These are phyloP conservation scores for Limonius californicus DNA, from an alignment of 1,140 invertebrate species.

Conservation along the genomic window DNA sequence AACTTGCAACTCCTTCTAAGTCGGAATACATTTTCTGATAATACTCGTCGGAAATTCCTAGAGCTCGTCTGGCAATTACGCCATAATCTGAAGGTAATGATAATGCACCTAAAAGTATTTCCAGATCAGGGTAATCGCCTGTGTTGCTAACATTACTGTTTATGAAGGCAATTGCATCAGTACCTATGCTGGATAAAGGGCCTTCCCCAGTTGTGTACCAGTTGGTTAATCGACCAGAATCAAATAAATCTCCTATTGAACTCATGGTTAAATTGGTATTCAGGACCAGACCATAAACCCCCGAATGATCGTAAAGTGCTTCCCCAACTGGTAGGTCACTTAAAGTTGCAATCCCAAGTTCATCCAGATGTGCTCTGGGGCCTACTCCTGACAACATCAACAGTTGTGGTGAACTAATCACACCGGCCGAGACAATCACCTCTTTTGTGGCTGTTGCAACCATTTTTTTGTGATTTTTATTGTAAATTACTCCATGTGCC, in stretches of 20 bases:
- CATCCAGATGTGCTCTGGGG: constrained; percentile 58
- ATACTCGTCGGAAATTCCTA: background rate
- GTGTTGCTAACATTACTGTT: too few relatives aligned
- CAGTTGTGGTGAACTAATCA: constrained; percentile 66
- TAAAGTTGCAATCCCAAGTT: constrained; percentile 55
- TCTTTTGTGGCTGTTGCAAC: constrained; percentile 65
- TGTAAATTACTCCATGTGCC: constrained; percentile 70
- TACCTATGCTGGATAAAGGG: too few relatives aligned
- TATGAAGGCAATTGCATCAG: too few relatives aligned
- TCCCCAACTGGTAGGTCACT: constrained; percentile 67
- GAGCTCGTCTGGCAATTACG: constrained; percentile 8
- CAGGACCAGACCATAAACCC: constrained; percentile 36
- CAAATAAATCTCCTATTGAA: too few relatives aligned
- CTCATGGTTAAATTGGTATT: too few relatives aligned
- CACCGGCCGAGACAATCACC: constrained; percentile 68
- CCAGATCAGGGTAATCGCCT: too few relatives aligned
- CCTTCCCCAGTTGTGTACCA: too few relatives aligned
- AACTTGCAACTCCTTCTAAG: constrained; percentile 31
- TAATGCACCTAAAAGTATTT: too few relatives aligned
- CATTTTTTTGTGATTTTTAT: constrained; percentile 58
- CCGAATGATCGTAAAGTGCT: constrained; percentile 72
- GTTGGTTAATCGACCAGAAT: too few relatives aligned
- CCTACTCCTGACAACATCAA: constrained; percentile 76
- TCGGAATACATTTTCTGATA: constrained; percentile 19
- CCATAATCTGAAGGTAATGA: too few relatives aligned